phyloP scores from a whole-genome alignment of 2,113 vertebrate genomes.

The Haemorhous mexicanus region DNA sequence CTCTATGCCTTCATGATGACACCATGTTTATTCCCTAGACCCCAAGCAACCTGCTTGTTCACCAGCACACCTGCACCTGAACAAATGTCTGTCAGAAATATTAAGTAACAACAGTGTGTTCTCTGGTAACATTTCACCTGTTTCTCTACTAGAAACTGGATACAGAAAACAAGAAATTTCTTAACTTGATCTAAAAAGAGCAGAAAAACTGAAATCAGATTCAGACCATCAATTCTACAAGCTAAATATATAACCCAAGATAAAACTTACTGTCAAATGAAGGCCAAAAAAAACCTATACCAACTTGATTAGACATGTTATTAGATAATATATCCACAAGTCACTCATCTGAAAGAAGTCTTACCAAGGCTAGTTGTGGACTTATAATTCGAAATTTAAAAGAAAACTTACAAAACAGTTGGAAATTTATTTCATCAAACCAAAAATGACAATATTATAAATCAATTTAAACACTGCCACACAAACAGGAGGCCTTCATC shows the following conservation, averaged over 20 bases:
- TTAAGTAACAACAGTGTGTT: background rate
- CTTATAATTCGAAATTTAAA: constrained; percentile 71
- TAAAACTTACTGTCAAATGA: background rate
- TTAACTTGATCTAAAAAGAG: background rate
- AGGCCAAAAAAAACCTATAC: background rate
- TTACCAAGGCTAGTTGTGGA: constrained; percentile 73
- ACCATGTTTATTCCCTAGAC: background rate
- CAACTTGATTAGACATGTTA: background rate
- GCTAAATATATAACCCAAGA: background rate
- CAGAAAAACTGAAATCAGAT: background rate
- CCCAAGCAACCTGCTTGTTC: background rate
- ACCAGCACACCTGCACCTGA: background rate
- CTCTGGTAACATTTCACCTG: background rate
- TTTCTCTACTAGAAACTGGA: background rate
- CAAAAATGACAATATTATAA: background rate
- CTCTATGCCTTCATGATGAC: background rate
- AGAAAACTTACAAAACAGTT: constrained; percentile 49
- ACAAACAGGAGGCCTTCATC: background rate
- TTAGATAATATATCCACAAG: background rate
- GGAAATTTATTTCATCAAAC: background rate
- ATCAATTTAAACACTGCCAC: background rate
- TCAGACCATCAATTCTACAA: background rate
- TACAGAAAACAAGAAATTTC: background rate
- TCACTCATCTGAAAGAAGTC: constrained; percentile 81
- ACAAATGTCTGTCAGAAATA: background rate